These are phyloP conservation scores for Solenopsis invicta DNA, from an alignment of 1,140 invertebrate genomes.

Conservation along the genomic window DNA sequence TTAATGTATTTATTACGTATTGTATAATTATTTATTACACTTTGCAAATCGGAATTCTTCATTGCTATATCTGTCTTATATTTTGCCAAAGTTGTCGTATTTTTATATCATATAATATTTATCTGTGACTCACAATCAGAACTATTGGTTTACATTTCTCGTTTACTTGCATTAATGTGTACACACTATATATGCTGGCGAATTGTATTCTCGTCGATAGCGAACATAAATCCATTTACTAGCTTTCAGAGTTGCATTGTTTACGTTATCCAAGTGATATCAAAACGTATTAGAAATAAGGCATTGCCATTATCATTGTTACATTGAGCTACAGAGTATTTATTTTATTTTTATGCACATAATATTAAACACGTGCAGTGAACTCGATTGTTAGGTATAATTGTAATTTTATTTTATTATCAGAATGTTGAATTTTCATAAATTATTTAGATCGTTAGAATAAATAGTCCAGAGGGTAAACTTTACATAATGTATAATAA, in stretches of 20 bases:
- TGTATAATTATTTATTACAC: neutral
- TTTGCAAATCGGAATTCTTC: neutral
- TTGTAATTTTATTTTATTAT: neutral
- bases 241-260: slow-evolving; percentile 59
- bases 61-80: neutral
- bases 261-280: neutral
- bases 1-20: too few relatives aligned
- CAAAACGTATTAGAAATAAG: neutral
- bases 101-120: neutral
- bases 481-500: slow-evolving; percentile 27
- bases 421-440: neutral
- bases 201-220: slow-evolving; percentile 59
- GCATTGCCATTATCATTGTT: neutral
- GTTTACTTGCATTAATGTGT: neutral
- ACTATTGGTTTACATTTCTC: neutral
- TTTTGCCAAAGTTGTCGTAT: neutral
- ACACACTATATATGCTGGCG: slow-evolving; percentile 57
- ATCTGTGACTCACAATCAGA: neutral
- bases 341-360: neutral
- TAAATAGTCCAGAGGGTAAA: neutral
- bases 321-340: neutral
- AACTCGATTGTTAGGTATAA: neutral
- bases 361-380: neutral
- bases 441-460: neutral
- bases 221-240: slow-evolving; percentile 78